Evolutionary conservation across 2,113 vertebrate species (phyloP), one percentile per base, ranked within the genome.

Genomic region (Brienomyrus longianalis): DNA sequence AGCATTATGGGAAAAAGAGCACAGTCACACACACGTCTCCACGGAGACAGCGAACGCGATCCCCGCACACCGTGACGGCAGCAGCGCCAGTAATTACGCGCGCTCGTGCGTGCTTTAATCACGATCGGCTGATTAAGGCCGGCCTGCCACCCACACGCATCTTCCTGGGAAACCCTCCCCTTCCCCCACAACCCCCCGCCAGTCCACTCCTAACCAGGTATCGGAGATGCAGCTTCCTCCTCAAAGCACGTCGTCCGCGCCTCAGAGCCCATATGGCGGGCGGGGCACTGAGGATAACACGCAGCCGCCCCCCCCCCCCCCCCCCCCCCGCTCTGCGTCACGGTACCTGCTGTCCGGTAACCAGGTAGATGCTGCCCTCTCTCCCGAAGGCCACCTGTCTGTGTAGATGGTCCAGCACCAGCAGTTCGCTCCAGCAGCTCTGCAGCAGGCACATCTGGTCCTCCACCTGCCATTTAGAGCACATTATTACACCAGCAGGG

Each of bases 341-440:
- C 45, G 39, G 50, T 89, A 97, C 96, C 96, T 96, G 96, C 91
- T 97, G 96, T 74, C 95, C 95, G 8, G 96, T 96, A 85, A 97
- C 95, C 90, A 97, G 94, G 91, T 96, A 96, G 86, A 97, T 95
- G 92, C 95, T 94, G 70, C 95, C 94, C 13, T 96, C 95, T 92
- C 93, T 95, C 31, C 96, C 94, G 0, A 95, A 95, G 8, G 91
- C 93, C 92, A 97, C 96, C 93, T 97, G 96, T 86, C 96, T 94
- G 89, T 94, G 95, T 80, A 97, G 94, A 91, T 97, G 96, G 91
- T 97, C 96, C 90, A 97, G 91, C 45, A 96, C 95, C 52, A 97
- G 93, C 88, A 97, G 93, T 91, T 97, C 96, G 91, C 96, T 96
- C 96, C 96, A 97, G 85, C 96, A 96, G 92, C 94, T 96, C 94